Evolutionary conservation across 2,888 invertebrate species (phyloP).

Genomic region (Aromia moschata): DNA sequence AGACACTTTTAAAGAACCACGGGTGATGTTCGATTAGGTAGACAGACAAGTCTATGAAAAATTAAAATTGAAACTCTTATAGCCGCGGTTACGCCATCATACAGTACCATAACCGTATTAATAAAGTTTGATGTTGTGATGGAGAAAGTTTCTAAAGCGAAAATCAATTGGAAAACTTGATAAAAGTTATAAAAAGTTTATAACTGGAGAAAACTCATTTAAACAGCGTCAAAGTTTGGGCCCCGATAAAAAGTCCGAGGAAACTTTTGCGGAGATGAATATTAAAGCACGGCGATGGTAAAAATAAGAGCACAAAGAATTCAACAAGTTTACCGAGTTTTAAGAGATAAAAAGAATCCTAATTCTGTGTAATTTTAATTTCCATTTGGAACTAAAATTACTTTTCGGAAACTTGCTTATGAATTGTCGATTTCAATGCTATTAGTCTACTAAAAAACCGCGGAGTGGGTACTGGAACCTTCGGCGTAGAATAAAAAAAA

Average conservation of each 20-base stretch:
- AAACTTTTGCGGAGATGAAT: slow-evolving; percentile 39
- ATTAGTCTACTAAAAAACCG: background rate
- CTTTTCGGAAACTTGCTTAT: slow-evolving; percentile 12
- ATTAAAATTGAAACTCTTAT: slow-evolving; percentile 4
- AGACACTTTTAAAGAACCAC: too few species aligned
- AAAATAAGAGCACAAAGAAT: slow-evolving; percentile 30
- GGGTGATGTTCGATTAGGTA: too few species aligned
- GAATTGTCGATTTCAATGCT: slow-evolving; percentile 7
- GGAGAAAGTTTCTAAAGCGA: slow-evolving; percentile 37
- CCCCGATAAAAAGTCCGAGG: slow-evolving; percentile 28
- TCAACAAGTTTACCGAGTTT: slow-evolving; percentile 36
- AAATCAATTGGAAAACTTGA: slow-evolving; percentile 43
- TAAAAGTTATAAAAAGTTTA: slow-evolving; percentile 41
- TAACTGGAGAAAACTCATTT: slow-evolving; percentile 46
- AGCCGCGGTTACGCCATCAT: slow-evolving; percentile 8
- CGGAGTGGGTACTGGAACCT: too few species aligned
- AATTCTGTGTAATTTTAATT: slow-evolving; percentile 28
- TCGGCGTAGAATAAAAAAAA: too few species aligned
- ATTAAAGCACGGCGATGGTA: slow-evolving; percentile 38
- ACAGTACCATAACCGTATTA: slow-evolving; percentile 34
- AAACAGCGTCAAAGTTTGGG: slow-evolving; percentile 41
- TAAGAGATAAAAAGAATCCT: slow-evolving; percentile 19
- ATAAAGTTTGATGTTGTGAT: slow-evolving; percentile 43
- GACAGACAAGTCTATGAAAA: too few species aligned
- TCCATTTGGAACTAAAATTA: slow-evolving; percentile 24